A percentile compares a stretch with the other conserved stretches of the same genome.
Conservation (phyloP, 2,797 vertebrate species). For the Cryptoblepharus egeriae region DNA sequence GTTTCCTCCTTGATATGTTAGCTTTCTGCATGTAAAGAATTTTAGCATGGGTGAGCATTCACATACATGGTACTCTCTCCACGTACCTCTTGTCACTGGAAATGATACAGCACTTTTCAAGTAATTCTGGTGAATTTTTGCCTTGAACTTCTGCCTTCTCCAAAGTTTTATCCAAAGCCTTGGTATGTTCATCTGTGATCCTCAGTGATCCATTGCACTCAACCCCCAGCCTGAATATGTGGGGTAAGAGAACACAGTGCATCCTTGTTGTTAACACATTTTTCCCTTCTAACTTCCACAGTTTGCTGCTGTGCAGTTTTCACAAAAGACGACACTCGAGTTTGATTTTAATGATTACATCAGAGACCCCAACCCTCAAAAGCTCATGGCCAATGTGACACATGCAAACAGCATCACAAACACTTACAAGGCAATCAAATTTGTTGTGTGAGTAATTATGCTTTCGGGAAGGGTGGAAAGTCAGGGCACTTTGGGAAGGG, state of each 20-base stretch:
- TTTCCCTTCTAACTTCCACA: slow-evolving; percentile 50
- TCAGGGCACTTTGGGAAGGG: not conserved
- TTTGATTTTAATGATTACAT: slow-evolving; percentile 80
- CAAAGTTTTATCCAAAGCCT: not conserved
- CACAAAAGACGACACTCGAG: not conserved
- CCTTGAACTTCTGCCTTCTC: not conserved
- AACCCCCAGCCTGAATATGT: not conserved
- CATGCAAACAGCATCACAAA: slow-evolving; percentile 73
- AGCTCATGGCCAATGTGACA: slow-evolving; percentile 37
- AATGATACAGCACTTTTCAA: not conserved
- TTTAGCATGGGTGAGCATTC: not conserved
- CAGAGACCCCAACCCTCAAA: slow-evolving; percentile 17
- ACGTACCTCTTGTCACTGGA: not conserved
- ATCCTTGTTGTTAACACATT: not conserved
- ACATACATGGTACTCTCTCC: not conserved
- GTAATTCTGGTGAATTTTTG: not conserved
- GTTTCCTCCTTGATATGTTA: not conserved
- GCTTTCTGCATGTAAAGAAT: not conserved
- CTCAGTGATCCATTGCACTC: not conserved
- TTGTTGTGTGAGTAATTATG: slow-evolving; percentile 76
- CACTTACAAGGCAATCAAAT: slow-evolving; percentile 76
- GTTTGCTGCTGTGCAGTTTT: slow-evolving; percentile 88
- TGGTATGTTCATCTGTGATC: not conserved
- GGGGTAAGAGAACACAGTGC: no score
- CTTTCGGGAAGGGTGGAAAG: not conserved